These are phyloP conservation scores for Corythucha ciliata DNA, from an alignment of 2,888 invertebrate genomes.

Conservation along the genomic window DNA sequence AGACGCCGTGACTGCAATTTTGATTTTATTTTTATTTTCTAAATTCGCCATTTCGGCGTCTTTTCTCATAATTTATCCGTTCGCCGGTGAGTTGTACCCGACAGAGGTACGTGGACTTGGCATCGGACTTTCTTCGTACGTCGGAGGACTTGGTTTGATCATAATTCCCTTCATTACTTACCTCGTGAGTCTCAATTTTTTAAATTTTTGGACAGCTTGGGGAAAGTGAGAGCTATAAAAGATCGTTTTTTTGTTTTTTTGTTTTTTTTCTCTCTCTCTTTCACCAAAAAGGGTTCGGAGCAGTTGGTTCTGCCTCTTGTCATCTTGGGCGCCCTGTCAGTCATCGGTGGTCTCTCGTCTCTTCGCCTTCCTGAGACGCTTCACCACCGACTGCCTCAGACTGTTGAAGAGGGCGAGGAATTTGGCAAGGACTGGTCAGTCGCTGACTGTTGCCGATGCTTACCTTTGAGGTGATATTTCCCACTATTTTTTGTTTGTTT, in stretches of 20 bases:
- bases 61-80: constrained; percentile 84
- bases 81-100: constrained; percentile 85
- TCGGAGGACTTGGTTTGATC: constrained; percentile 78
- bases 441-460: constrained; percentile 63
- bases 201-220: constrained; percentile 9
- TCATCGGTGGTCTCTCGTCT: constrained; percentile 70
- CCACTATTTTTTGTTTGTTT: background rate
- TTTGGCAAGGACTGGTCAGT: constrained; percentile 75
- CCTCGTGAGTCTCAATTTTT: constrained; percentile 55
- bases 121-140: constrained; percentile 82
- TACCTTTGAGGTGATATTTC: constrained; percentile 42
- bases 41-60: constrained; percentile 86
- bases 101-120: constrained; percentile 82
- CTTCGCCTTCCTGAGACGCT: constrained; percentile 76
- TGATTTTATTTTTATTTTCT: constrained; percentile 67
- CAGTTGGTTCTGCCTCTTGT: constrained; percentile 72
- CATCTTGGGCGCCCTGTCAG: constrained; percentile 73
- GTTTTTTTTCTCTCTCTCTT: background rate
- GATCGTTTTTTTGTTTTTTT: background rate
- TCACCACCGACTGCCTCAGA: constrained; percentile 72
- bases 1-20: constrained; percentile 66
- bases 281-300: constrained; percentile 61
- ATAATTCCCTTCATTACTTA: constrained; percentile 86
- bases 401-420: constrained; percentile 76
- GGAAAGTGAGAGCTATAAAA: background rate